A percentile compares a stretch with the other conserved stretches of the same genome.
These are phyloP conservation scores for Colletes latitarsis DNA, from an alignment of 1,140 invertebrate species.

Conservation along the genomic window DNA sequence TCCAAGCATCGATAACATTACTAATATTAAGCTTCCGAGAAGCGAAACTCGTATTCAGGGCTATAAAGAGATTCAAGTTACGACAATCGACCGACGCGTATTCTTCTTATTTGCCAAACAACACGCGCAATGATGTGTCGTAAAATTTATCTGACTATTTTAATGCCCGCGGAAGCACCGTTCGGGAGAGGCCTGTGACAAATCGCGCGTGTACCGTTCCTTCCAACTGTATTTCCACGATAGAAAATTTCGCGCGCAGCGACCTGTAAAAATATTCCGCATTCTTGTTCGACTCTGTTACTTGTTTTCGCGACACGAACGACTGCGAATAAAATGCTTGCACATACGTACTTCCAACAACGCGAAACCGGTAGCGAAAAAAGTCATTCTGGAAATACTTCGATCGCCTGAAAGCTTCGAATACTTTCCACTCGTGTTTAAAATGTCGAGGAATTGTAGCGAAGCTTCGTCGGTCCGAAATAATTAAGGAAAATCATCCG, in stretches of 20 bases:
- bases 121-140: slow-evolving; percentile 34
- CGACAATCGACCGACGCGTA: slow-evolving; percentile 24
- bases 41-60: neutral
- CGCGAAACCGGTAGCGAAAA: neutral
- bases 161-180: slow-evolving; percentile 24
- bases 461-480: too few relatives aligned
- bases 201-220: slow-evolving; percentile 35
- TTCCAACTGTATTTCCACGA: slow-evolving; percentile 37
- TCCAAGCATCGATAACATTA: slow-evolving; percentile 3
- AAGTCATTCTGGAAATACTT: neutral
- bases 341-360: neutral
- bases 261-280: slow-evolving; percentile 38
- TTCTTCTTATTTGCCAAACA: slow-evolving; percentile 31
- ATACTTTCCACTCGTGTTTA: too few relatives aligned
- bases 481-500: too few relatives aligned
- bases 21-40: slow-evolving; percentile 7
- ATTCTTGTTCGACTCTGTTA: neutral
- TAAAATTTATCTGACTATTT: slow-evolving; percentile 45
- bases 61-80: slow-evolving; percentile 39
- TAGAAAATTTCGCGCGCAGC: slow-evolving; percentile 27
- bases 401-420: neutral
- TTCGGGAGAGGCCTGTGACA: slow-evolving; percentile 21
- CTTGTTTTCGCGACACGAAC: neutral
- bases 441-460: too few relatives aligned
- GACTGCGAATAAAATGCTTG: neutral